These are phyloP conservation scores for Pachyuromys duprasi DNA, from an alignment of 2,797 vertebrate species.

Conservation along the genomic window DNA sequence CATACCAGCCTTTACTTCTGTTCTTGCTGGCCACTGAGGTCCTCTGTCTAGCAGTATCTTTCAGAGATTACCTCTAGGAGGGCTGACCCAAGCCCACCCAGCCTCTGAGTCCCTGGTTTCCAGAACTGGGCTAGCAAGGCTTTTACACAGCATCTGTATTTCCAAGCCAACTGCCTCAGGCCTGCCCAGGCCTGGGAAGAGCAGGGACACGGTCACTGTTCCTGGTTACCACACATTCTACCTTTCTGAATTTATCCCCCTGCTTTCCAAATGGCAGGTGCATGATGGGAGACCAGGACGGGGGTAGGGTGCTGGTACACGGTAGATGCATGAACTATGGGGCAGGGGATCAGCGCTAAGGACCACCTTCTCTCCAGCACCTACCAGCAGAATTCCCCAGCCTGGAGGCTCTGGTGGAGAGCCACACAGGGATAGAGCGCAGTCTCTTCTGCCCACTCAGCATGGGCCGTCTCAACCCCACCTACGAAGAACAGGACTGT, in stretches of 20 bases:
- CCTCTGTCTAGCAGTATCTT: neutral
- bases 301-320: neutral
- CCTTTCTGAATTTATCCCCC: neutral
- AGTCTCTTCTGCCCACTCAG: slow-evolving; percentile 91
- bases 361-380: slow-evolving; percentile 87
- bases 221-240: neutral
- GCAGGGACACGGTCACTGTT: neutral
- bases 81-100: neutral
- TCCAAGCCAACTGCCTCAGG: neutral
- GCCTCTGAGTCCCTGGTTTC: neutral
- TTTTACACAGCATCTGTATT: fast-evolving
- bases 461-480: slow-evolving; percentile 92
- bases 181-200: neutral
- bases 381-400: slow-evolving; percentile 90
- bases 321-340: neutral
- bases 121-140: neutral
- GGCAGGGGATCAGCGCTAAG: neutral
- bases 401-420: slow-evolving; percentile 92
- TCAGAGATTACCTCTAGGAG: neutral
- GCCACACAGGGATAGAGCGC: slow-evolving; percentile 87
- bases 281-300: neutral
- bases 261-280: neutral
- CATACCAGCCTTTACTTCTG: neutral
- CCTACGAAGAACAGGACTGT: slow-evolving; percentile 92
- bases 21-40: neutral